phyloP scores from a whole-genome alignment of 2,113 vertebrate species.

The Clarias batrachus region DNA sequence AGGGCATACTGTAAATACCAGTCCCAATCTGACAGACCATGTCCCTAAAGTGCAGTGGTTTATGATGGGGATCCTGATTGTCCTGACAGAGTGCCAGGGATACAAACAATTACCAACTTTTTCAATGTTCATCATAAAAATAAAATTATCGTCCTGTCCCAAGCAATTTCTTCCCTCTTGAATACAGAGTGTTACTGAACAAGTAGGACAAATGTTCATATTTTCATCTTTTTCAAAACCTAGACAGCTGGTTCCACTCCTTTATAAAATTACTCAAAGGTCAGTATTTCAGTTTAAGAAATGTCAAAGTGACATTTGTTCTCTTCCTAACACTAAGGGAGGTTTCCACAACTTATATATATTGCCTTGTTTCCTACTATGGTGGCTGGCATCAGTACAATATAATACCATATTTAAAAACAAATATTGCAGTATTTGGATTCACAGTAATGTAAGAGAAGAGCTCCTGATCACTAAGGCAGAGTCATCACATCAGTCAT shows the following conservation, averaged over 20 bases:
- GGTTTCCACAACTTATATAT: not conserved
- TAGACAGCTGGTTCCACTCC: not conserved
- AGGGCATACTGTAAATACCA: slow-evolving; percentile 2
- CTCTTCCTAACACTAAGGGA: not conserved
- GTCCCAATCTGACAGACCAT: not conserved
- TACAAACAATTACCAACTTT: not conserved
- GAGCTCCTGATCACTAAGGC: not conserved
- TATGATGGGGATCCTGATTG: not conserved
- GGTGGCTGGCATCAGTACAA: not conserved
- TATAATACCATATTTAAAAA: not conserved
- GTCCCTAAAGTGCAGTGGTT: not conserved
- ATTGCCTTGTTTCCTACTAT: not conserved
- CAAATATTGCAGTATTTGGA: not conserved
- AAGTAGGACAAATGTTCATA: not conserved
- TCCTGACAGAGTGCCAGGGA: not conserved
- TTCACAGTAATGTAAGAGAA: not conserved
- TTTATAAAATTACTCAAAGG: not conserved
- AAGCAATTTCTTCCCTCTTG: not conserved
- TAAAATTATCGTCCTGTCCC: not conserved
- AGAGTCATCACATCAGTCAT: not conserved
- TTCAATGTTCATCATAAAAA: not conserved
- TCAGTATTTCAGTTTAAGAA: not conserved
- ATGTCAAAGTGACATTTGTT: not conserved
- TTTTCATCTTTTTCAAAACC: not conserved
- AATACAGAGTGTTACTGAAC: not conserved